These are phyloP conservation scores for Megastigmus dorsalis DNA, from an alignment of 2,888 invertebrate genomes.

Conservation along the genomic window DNA sequence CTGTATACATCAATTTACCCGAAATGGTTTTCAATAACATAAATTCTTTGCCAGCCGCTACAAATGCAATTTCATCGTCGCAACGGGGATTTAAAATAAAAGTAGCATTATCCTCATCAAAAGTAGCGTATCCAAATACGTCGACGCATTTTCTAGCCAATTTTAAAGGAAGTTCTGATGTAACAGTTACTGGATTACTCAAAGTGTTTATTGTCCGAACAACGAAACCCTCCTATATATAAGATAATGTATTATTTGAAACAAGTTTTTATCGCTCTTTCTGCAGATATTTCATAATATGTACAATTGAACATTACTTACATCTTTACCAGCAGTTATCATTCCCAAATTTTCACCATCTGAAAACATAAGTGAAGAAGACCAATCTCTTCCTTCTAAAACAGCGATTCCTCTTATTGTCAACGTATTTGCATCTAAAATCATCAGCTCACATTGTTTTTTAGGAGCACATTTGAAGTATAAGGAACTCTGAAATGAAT, in stretches of 20 bases:
- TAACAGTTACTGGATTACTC: conserved; percentile 77
- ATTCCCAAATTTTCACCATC: conserved; percentile 88
- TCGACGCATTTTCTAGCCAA: conserved; percentile 87
- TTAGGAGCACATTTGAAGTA: conserved; percentile 81
- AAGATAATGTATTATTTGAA: conserved; percentile 16
- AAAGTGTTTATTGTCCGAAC: conserved; percentile 83
- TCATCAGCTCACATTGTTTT: conserved; percentile 71
- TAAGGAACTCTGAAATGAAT: conserved; percentile 82
- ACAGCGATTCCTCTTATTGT: conserved; percentile 75
- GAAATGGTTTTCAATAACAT: conserved; percentile 87
- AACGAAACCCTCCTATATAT: conserved; percentile 84
- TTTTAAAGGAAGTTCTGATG: conserved; percentile 81
- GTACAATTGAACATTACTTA: conserved; percentile 76
- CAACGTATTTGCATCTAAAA: conserved; percentile 75
- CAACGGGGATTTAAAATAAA: conserved; percentile 76
- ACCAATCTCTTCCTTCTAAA: conserved; percentile 72
- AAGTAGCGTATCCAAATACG: conserved; percentile 82
- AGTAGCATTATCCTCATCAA: conserved; percentile 80
- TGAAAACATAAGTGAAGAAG: conserved; percentile 79
- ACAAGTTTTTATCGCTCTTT: not conserved
- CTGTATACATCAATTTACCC: conserved; percentile 92
- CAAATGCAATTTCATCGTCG: conserved; percentile 87
- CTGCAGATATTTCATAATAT: not conserved
- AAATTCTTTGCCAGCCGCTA: conserved; percentile 93
- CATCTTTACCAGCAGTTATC: conserved; percentile 87